Base-by-base conservation (phyloP, 2,888 invertebrate genomes). In the Leptarthrus brevirostris region DNA sequence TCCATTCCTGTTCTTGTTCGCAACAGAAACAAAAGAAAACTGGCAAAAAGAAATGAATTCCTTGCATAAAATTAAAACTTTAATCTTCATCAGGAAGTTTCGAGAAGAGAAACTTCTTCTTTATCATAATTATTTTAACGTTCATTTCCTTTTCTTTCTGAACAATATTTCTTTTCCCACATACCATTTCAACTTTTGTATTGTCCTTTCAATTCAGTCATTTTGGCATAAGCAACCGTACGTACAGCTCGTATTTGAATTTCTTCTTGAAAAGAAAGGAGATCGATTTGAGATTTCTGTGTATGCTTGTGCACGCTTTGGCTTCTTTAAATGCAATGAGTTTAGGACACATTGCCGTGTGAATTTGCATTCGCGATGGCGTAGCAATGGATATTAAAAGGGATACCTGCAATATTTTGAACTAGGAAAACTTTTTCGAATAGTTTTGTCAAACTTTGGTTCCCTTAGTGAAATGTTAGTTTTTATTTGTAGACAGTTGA, bases 1-100 rank as follows among this genome's bases (percentile, higher is more conserved):
- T 40, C 53, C 22, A 10, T 40, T 53, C 24, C 26, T 12, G 22
- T 26, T 16, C 40, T 6, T 40, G 16, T 8, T 5, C 18, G 2
- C 20, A 49, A 58, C 30, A 30, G 49, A 30, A 3, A 8, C 34
- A 20, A 64, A 52, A 12, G 34, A 40, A 66, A 66, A n/a, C n/a
- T n/a, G n/a, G 36, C 52, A 75, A 73, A 75, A 73, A 73, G 69
- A 64, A 75, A 75, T 73, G 70, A 75, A 71, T 70, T 75, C 73
- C 64, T 69, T 75, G 75, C 70, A 75, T 75, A 73, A 54, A 73
- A 75, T 75, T 75, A 73, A 73, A 75, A 75, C 71, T 75, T 75
- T 73, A 75, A 75, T 75, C 71, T 75, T 75, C 73, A 52, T 73
- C 73, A n/a, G 30, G 22, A 26, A 10, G 52, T 53, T 54, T 20